phyloP scores from a whole-genome alignment of 2,113 vertebrate species.

The Piprites chloris region DNA sequence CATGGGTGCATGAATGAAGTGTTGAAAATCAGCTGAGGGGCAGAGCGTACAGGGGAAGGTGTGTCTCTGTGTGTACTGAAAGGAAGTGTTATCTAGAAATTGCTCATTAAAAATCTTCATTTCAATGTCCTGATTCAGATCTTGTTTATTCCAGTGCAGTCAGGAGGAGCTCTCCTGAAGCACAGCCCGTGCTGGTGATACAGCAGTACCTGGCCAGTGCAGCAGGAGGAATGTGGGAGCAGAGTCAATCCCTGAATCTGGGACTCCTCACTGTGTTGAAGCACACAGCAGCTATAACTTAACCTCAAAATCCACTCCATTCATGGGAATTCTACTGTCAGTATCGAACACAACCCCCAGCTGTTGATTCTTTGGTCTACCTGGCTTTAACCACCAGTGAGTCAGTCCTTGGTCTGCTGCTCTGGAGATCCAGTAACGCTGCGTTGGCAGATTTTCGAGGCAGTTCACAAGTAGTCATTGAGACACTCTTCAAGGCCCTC shows the following conservation, averaged over 20 bases:
- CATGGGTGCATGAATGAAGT: neutral
- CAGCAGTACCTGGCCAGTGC: neutral
- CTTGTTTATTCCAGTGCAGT: neutral
- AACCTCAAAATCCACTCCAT: neutral
- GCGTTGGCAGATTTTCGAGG: neutral
- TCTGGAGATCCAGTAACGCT: neutral
- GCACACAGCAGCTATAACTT: neutral
- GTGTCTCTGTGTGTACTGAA: slow-evolving; percentile 23
- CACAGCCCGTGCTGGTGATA: neutral
- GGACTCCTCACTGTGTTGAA: neutral
- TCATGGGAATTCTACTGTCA: neutral
- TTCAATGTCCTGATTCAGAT: slow-evolving; percentile 22
- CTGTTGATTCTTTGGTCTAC: neutral
- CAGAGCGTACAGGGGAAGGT: neutral
- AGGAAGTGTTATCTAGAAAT: slow-evolving; percentile 23
- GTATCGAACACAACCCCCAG: neutral
- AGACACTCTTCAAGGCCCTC: neutral
- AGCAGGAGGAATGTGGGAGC: neutral
- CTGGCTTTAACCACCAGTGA: neutral
- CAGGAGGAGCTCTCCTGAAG: neutral
- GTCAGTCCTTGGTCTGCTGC: neutral
- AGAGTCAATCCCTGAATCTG: neutral
- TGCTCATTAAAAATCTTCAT: slow-evolving; percentile 8
- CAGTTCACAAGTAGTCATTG: neutral
- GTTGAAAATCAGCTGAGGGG: slow-evolving; percentile 16